Conservation (phyloP, 2,888 invertebrate genomes). For the Ditylenchus weischeri region DNA sequence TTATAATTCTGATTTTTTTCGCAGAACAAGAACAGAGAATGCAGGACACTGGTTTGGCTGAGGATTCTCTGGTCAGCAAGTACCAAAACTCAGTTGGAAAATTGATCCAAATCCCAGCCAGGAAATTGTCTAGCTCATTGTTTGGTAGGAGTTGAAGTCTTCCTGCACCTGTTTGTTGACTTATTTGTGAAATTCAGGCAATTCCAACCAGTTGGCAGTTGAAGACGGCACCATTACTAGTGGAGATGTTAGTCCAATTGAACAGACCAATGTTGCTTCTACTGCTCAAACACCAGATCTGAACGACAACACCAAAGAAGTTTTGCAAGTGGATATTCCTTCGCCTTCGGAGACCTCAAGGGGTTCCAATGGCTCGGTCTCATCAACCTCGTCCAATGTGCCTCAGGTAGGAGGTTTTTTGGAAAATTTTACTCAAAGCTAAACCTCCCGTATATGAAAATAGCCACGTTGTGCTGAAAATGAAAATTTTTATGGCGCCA, state of each 20-base stretch:
- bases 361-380: background rate
- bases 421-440: too few relatives aligned
- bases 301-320: too few relatives aligned
- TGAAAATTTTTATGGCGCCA: too few relatives aligned
- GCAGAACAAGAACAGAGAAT: slow-evolving; percentile 10
- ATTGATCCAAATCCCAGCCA: slow-evolving; percentile 32
- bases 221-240: background rate
- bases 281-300: too few relatives aligned
- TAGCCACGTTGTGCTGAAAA: too few relatives aligned
- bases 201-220: background rate
- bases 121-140: slow-evolving; percentile 20
- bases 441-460: too few relatives aligned
- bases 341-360: slow-evolving; percentile 5
- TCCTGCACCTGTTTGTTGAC: background rate
- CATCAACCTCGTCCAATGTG: too few relatives aligned
- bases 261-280: background rate
- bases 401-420: too few relatives aligned
- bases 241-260: background rate
- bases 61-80: slow-evolving; percentile 14
- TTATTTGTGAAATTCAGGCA: background rate
- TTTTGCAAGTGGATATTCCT: background rate
- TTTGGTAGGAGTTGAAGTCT: slow-evolving; percentile 15
- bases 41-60: slow-evolving; percentile 27
- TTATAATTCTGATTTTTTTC: slow-evolving; percentile 11
- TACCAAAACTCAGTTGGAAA: slow-evolving; percentile 22